phyloP scores from a whole-genome alignment of 2,797 vertebrate species.

The Picus viridis region DNA sequence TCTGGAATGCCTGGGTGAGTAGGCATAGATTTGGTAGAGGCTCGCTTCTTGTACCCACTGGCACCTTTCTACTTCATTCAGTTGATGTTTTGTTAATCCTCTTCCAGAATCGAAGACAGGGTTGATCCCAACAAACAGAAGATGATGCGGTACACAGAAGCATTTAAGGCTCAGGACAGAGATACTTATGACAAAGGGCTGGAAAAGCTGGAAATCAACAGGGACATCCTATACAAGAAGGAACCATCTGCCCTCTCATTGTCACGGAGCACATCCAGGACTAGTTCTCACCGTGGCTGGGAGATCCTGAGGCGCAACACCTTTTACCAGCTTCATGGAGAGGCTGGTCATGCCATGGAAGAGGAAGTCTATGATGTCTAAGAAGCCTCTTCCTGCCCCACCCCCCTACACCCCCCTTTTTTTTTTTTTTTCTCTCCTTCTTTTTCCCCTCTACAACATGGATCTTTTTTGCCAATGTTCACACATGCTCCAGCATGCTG shows the following conservation, averaged over 20 bases:
- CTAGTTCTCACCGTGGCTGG: slow-evolving; percentile 76
- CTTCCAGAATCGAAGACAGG: slow-evolving; percentile 78
- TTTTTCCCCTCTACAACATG: no score
- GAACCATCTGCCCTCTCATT: slow-evolving; percentile 40
- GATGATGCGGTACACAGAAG: slow-evolving; percentile 74
- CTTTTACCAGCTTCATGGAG: slow-evolving; percentile 61
- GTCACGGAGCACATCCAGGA: slow-evolving; percentile 71
- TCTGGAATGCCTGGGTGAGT: background rate
- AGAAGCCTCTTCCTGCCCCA: background rate
- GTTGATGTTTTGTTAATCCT: background rate
- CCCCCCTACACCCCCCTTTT: no score
- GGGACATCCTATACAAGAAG: background rate
- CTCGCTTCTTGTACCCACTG: background rate
- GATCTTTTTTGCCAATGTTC: background rate
- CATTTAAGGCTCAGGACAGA: slow-evolving; percentile 72
- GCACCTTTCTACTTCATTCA: background rate
- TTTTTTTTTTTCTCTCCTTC: background rate
- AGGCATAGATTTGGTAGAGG: background rate
- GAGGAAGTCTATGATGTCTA: slow-evolving; percentile 77
- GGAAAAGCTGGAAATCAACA: slow-evolving; percentile 2
- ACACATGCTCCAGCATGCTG: background rate
- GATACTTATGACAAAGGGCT: slow-evolving; percentile 51
- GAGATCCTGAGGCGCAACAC: slow-evolving; percentile 76
- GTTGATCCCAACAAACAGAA: slow-evolving; percentile 73
- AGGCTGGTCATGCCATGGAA: slow-evolving; percentile 60